A percentile compares a stretch with the other conserved stretches of the same genome.
Conservation (phyloP, 1,140 invertebrate species). For the Coelopa frigida region DNA sequence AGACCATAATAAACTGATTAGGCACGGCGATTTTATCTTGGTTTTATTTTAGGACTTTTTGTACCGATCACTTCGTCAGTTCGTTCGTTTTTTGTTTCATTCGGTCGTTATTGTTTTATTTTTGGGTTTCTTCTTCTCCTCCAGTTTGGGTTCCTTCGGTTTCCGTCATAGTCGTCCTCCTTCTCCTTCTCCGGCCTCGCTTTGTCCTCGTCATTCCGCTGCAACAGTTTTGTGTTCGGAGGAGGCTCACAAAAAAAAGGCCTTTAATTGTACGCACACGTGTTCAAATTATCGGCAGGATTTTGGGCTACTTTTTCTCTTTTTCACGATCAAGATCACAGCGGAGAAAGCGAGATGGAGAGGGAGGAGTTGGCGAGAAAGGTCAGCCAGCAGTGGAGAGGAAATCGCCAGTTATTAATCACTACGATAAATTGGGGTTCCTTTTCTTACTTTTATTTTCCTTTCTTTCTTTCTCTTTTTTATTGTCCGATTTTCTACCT, state of each 20-base stretch:
- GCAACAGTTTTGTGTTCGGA: slow-evolving; percentile 8
- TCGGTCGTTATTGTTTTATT: no score
- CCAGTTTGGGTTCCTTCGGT: neutral
- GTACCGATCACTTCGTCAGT: neutral
- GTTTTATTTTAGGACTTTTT: neutral
- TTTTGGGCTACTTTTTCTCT: slow-evolving; percentile 8
- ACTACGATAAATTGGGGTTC: no score
- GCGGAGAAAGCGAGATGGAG: no score
- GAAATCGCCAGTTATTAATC: no score
- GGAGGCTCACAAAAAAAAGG: slow-evolving; percentile 1
- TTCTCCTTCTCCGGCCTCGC: no score
- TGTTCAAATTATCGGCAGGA: slow-evolving; percentile 25
- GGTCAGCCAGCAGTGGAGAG: no score
- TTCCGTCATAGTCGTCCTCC: neutral
- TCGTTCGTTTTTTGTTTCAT: neutral
- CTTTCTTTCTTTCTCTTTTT: no score
- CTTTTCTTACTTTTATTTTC: no score
- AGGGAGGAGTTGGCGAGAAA: no score
- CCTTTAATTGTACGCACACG: slow-evolving; percentile 38
- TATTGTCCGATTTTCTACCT: no score
- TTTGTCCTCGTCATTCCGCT: no score
- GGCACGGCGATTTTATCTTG: slow-evolving; percentile 9
- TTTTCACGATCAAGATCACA: no score
- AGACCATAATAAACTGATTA: slow-evolving; percentile 9
- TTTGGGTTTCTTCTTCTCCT: neutral